Evolutionary conservation across 2,888 invertebrate genomes (phyloP).

Genomic region (Laspeyria flexula): DNA sequence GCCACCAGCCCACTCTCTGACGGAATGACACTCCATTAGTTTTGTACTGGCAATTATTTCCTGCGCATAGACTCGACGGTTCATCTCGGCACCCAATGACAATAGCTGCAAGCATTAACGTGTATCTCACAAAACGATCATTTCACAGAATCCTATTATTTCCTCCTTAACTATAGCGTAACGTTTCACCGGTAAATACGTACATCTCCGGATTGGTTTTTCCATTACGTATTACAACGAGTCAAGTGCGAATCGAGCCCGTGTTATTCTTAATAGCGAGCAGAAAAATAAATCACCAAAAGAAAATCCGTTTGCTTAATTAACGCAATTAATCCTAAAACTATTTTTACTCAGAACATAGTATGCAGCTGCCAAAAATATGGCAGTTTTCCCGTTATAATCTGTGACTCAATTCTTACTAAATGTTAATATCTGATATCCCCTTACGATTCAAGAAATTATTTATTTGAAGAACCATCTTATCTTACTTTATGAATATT

Average conservation of each 20-base stretch:
- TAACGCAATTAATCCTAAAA: too few relatives aligned
- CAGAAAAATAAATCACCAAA: too few relatives aligned
- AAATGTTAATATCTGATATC: not conserved
- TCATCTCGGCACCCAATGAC: conserved; percentile 49
- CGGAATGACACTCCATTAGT: conserved; percentile 67
- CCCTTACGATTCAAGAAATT: not conserved
- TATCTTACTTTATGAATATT: not conserved
- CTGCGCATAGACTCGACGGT: conserved; percentile 54
- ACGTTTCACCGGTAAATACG: conserved; percentile 7
- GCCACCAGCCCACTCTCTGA: conserved; percentile 46
- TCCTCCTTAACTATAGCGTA: conserved; percentile 24
- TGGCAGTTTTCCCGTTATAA: not conserved
- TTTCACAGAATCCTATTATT: conserved; percentile 33
- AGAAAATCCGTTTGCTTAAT: too few relatives aligned
- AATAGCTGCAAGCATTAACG: conserved; percentile 22
- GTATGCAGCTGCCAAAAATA: too few relatives aligned
- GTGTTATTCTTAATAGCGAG: too few relatives aligned
- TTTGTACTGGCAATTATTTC: conserved; percentile 66
- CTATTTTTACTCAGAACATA: too few relatives aligned
- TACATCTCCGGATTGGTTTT: conserved; percentile 11
- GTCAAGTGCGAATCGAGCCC: not conserved
- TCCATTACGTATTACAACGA: conserved; percentile 3
- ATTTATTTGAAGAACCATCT: not conserved
- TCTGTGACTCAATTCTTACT: not conserved
- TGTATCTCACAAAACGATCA: conserved; percentile 34